Base-by-base conservation (phyloP, 2,888 invertebrate genomes). In the Drosophila paracracens region DNA sequence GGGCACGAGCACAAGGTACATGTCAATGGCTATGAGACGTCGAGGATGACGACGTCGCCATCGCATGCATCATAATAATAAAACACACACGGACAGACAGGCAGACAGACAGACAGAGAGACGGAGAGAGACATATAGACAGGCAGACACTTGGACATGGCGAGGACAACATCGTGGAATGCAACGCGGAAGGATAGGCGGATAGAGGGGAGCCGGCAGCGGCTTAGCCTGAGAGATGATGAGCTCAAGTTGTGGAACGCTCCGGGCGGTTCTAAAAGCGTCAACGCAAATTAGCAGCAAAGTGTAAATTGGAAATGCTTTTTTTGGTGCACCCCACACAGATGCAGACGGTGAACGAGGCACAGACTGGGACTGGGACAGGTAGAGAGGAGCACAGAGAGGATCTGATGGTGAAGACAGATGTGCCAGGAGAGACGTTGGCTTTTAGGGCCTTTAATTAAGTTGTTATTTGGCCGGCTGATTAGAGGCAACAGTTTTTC, bases 301-400 rank as follows among this genome's bases (percentile, higher is more conserved):
- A 90, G 88, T 88, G 90, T 87, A 90, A 88, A 88, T 88, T 88
- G 89, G 88, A 81, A 89, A 83, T 89, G 88, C 90, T 86, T 86
- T 86, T 84, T 86, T 88, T 86, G 90, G 85, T 89, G 88, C 86
- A 89, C 82, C 77, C 62, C 88, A 78, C 83, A 85, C 74, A 82
- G 38, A 79, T 31, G 36, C 52, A 60, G 38, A 62, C 29, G n/a
- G 38, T 53, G 38, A 36, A 54, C 25, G 27, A 25, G 11, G 27
- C 85, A 82, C 67, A 79, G 40, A 31, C 51, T 11, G 27, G 11
- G 18, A 58, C 18, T n/a, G 43, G 53, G 29, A 33, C 25, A 36
- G 54, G 36, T 10, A 46, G 43, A 33, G 43, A 27, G 13, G 59
- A 38, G 21, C 8, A 16, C 4, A 27, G 38, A 54, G 43, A 35